phyloP scores from a whole-genome alignment of 1,140 invertebrate species.

The Callitettix versicolor region DNA sequence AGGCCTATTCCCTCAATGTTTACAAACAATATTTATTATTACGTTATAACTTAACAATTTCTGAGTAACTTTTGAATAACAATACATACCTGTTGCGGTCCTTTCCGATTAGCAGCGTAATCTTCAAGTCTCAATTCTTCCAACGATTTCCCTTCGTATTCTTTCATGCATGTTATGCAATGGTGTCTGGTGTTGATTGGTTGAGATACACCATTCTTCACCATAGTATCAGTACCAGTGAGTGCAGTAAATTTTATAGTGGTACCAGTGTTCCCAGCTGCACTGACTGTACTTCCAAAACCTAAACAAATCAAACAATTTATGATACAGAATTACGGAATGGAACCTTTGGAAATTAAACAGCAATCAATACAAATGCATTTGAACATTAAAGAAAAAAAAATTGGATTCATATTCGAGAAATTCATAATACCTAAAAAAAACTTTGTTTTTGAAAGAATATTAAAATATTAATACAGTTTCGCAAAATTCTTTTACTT shows the following conservation, averaged over 20 bases:
- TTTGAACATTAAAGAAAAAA: conserved; percentile 9
- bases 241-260: conserved; percentile 77
- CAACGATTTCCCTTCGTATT: conserved; percentile 88
- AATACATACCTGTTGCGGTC: conserved; percentile 38
- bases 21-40: background rate
- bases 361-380: background rate
- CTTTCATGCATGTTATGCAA: conserved; percentile 96
- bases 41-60: too few species aligned
- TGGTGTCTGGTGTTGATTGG: conserved; percentile 86
- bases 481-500: too few species aligned
- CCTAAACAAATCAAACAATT: too few species aligned
- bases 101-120: conserved; percentile 81
- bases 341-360: conserved; percentile 1
- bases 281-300: conserved; percentile 28
- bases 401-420: too few species aligned
- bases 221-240: conserved; percentile 79
- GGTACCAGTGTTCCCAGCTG: conserved; percentile 40
- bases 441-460: too few species aligned
- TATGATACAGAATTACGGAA: too few species aligned
- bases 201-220: conserved; percentile 70
- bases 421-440: too few species aligned
- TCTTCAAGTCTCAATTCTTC: conserved; percentile 91
- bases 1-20: background rate
- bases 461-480: too few species aligned
- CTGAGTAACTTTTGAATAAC: too few species aligned